Evolutionary conservation across 2,113 vertebrate genomes (phyloP).

Genomic region (Felis catus): F.catus_Fca126_mat1.0 CM031413.1:123011001-123011500

Average conservation of each 20-base stretch:
- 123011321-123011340: background rate
- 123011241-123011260: background rate
- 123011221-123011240: background rate
- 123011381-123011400: background rate
- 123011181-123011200: background rate
- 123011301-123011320: background rate
- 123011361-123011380: background rate
- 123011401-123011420: background rate
- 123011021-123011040: background rate
- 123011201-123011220: background rate
- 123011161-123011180: background rate
- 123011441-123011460: background rate
- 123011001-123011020: background rate
- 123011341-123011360: background rate
- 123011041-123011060: background rate
- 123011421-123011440: background rate
- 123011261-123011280: background rate
- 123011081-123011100: background rate
- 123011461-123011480: background rate
- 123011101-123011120: background rate
- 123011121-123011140: background rate
- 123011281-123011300: background rate
- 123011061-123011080: background rate
- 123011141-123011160: background rate
- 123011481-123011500: background rate